Evolutionary conservation across 2,888 invertebrate species (phyloP).

Genomic region (Pherbina coryleti): DNA sequence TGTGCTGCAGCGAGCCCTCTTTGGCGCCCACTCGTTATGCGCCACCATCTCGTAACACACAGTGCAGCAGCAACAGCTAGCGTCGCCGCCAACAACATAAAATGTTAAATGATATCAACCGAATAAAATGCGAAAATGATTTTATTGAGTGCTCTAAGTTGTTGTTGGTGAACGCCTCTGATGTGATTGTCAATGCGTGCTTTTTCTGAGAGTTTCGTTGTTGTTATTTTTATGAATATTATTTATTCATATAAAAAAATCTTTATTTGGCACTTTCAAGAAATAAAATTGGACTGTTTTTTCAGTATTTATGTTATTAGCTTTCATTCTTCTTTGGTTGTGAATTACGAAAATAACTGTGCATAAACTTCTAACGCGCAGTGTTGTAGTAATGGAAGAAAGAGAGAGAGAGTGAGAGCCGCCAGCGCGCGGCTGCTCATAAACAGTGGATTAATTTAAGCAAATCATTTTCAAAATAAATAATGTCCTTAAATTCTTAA

Average conservation of each 20-base stretch:
- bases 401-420: not conserved
- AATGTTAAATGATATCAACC: constrained; percentile 26
- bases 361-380: not conserved
- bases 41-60: not conserved
- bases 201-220: not conserved
- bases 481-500: not conserved
- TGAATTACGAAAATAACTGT: not conserved
- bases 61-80: not conserved
- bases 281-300: too few species aligned
- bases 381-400: not conserved
- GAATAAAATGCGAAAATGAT: constrained; percentile 30
- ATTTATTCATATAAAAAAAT: constrained; percentile 6
- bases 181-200: too few species aligned
- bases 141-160: constrained; percentile 18
- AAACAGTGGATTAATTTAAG: not conserved
- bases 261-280: not conserved
- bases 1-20: not conserved
- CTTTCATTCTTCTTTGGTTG: not conserved
- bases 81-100: not conserved
- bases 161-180: not conserved
- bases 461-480: not conserved
- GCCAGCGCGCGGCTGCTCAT: not conserved
- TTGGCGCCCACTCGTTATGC: not conserved
- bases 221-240: not conserved
- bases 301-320: not conserved